phyloP scores from a whole-genome alignment of 2,888 invertebrate genomes.

The Lepidochitona cinerea region DNA sequence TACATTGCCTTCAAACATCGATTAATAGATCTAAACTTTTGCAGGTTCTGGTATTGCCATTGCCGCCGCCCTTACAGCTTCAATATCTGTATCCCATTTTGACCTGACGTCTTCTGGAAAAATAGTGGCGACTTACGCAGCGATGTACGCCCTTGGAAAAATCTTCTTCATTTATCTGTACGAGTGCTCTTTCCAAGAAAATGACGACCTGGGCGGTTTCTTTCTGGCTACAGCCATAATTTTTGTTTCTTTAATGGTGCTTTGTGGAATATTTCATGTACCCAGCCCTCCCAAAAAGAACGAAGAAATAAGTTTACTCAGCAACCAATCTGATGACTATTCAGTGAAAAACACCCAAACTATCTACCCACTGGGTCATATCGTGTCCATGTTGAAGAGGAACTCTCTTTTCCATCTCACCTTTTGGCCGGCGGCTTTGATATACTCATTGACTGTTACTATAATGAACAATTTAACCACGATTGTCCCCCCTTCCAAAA shows the following conservation, averaged over 20 bases:
- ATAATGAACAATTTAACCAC: background rate
- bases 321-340: background rate
- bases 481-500: background rate
- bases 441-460: background rate
- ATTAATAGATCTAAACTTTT: no score
- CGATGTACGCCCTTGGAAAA: background rate
- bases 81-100: background rate
- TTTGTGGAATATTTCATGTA: background rate
- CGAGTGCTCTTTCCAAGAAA: background rate
- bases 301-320: background rate
- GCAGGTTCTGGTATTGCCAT: background rate
- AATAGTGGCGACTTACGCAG: background rate
- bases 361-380: background rate
- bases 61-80: background rate
- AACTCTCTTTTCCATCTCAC: background rate
- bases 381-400: background rate
- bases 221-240: background rate
- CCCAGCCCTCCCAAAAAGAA: background rate
- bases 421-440: background rate
- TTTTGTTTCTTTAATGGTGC: background rate
- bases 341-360: background rate
- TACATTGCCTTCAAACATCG: no score
- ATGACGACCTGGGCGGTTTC: background rate
- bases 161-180: background rate
- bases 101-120: background rate